Evolutionary conservation across 2,797 vertebrate species (phyloP).

Genomic region (Pangasius larnaudii): DNA sequence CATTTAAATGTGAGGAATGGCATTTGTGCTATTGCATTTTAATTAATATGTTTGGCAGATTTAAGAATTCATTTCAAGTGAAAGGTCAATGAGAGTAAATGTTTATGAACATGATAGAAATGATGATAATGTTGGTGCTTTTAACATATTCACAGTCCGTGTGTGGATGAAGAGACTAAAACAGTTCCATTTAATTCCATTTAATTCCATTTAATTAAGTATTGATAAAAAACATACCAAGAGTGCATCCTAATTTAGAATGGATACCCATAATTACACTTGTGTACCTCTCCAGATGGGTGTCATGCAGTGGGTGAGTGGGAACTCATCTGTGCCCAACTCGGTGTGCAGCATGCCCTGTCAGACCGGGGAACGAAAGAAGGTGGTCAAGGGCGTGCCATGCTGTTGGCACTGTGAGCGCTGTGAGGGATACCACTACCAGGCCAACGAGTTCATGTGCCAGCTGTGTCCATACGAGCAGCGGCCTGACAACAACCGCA

Average conservation of each 20-base stretch:
- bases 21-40: conserved; percentile 8
- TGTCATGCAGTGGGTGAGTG: conserved; percentile 86
- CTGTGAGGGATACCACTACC: conserved; percentile 91
- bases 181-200: background rate
- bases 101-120: conserved; percentile 25
- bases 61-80: background rate
- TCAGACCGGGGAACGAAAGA: conserved; percentile 89
- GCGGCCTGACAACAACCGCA: conserved; percentile 86
- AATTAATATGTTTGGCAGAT: conserved; percentile 4
- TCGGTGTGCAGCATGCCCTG: conserved; percentile 94
- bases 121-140: background rate
- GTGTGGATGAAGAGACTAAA: background rate
- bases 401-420: conserved; percentile 98
- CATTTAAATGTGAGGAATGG: conserved; percentile 85
- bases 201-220: background rate
- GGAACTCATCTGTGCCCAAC: conserved; percentile 75
- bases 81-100: conserved; percentile 17
- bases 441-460: conserved; percentile 88
- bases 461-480: conserved; percentile 90
- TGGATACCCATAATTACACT: conserved; percentile 18
- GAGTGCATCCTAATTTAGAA: background rate
- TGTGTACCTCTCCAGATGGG: conserved; percentile 77
- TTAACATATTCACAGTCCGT: background rate
- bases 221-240: background rate
- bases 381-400: conserved; percentile 90